phyloP scores from a whole-genome alignment of 1,140 invertebrate species.

The Trachymyrmex cornetzi region DNA sequence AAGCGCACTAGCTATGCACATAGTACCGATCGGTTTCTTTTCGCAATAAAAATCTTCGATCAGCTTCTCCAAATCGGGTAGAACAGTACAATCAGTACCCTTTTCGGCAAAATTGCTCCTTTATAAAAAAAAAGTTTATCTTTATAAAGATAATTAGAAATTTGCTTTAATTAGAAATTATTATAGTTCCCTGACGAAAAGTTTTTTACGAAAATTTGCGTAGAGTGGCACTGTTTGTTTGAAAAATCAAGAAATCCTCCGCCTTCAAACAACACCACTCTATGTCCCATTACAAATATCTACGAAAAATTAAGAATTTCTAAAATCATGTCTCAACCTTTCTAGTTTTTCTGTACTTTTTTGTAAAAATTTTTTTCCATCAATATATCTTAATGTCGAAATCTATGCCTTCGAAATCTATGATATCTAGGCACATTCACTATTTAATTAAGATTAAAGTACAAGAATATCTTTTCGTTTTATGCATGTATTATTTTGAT shows the following conservation, averaged over 20 bases:
- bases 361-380: no score
- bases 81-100: slow-evolving; percentile 87
- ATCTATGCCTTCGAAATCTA: not conserved
- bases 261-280: no score
- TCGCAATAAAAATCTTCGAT: slow-evolving; percentile 87
- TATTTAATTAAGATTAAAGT: not conserved
- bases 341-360: no score
- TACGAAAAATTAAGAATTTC: no score
- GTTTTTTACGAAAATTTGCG: no score
- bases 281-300: no score
- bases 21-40: slow-evolving; percentile 88
- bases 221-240: no score
- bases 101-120: slow-evolving; percentile 88
- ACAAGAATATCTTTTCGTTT: not conserved
- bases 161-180: not conserved
- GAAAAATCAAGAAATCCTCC: no score
- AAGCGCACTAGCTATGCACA: slow-evolving; percentile 89
- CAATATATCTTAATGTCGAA: slow-evolving; percentile 8
- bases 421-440: not conserved
- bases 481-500: slow-evolving; percentile 2
- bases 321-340: no score
- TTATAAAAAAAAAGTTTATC: slow-evolving; percentile 54
- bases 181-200: not conserved
- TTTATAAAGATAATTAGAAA: not conserved
- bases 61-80: slow-evolving; percentile 86